These are phyloP conservation scores for Sebastes jordani DNA, from an alignment of 2,797 vertebrate genomes.

Conservation along the genomic window DNA sequence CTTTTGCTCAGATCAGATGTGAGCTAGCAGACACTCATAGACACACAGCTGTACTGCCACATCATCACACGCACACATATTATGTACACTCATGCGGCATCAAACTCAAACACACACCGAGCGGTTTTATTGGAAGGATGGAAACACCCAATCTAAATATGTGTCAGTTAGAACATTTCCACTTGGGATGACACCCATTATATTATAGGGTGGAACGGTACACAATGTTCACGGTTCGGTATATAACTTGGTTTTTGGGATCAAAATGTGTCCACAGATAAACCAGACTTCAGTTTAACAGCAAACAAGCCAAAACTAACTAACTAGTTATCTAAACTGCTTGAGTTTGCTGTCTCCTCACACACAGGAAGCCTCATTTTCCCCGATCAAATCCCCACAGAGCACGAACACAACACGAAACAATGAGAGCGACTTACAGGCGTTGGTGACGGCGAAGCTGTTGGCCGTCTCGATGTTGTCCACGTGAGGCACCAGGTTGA, in stretches of 20 bases:
- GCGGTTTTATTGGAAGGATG: conserved; percentile 4
- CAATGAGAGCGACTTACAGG: conserved; percentile 88
- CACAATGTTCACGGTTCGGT: too few relatives aligned
- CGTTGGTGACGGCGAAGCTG: conserved; percentile 99
- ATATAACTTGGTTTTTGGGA: accelerated
- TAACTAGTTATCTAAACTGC: accelerated
- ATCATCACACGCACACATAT: conserved; percentile 27
- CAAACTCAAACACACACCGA: background rate
- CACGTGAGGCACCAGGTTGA: conserved; percentile 99
- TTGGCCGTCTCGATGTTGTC: conserved; percentile 99
- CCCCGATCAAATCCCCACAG: background rate
- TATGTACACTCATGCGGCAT: background rate
- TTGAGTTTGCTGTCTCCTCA: too few relatives aligned
- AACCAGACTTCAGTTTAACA: too few relatives aligned
- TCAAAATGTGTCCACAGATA: too few relatives aligned
- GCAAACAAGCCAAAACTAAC: too few relatives aligned
- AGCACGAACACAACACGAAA: background rate
- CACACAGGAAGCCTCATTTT: background rate
- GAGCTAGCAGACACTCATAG: conserved; percentile 45
- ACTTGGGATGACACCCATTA: background rate
- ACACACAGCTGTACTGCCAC: conserved; percentile 31
- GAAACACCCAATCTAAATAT: conserved; percentile 9
- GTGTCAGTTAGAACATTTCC: background rate
- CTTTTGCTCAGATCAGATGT: conserved; percentile 47
- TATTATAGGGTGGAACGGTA: too few relatives aligned